Percentiles rank a stretch among this genome's conserved stretches.
phyloP scores from a whole-genome alignment of 2,797 vertebrate genomes.

The Cirrhinus molitorella region DNA sequence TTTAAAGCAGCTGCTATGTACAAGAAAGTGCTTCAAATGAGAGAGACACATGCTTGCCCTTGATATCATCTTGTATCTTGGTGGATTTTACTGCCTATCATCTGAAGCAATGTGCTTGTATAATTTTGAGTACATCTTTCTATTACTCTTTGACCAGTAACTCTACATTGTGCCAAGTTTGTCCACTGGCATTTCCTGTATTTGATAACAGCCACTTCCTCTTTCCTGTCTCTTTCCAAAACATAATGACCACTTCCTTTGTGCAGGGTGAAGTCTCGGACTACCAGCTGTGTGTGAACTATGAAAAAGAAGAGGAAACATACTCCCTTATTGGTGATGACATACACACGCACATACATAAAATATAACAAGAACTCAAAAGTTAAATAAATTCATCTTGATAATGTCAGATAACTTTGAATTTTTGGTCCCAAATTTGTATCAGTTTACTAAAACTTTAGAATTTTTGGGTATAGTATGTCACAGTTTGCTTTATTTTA shows the following conservation, averaged over 20 bases:
- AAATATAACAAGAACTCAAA: no score
- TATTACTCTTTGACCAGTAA: slow-evolving; percentile 20
- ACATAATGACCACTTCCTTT: slow-evolving; percentile 54
- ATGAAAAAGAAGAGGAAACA: slow-evolving; percentile 75
- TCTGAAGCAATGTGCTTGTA: not conserved
- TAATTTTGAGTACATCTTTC: not conserved
- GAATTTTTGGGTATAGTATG: no score
- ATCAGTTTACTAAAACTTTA: no score
- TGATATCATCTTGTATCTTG: not conserved
- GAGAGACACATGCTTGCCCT: not conserved
- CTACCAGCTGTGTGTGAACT: slow-evolving; percentile 79
- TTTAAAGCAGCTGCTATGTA: not conserved
- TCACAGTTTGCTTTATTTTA: no score
- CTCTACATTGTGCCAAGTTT: not conserved
- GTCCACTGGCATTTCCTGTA: slow-evolving; percentile 56
- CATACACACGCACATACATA: not conserved
- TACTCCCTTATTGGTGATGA: slow-evolving; percentile 79
- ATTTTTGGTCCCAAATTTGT: no score
- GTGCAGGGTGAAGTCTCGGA: slow-evolving; percentile 72
- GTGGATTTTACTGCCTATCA: not conserved
- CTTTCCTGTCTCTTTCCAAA: slow-evolving; percentile 54
- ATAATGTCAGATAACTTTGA: no score
- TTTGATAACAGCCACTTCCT: slow-evolving; percentile 57
- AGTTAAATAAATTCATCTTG: no score
- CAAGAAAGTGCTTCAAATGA: not conserved